Evolutionary conservation across 2,888 invertebrate species (phyloP).

Genomic region (Archips crataeganus): DNA sequence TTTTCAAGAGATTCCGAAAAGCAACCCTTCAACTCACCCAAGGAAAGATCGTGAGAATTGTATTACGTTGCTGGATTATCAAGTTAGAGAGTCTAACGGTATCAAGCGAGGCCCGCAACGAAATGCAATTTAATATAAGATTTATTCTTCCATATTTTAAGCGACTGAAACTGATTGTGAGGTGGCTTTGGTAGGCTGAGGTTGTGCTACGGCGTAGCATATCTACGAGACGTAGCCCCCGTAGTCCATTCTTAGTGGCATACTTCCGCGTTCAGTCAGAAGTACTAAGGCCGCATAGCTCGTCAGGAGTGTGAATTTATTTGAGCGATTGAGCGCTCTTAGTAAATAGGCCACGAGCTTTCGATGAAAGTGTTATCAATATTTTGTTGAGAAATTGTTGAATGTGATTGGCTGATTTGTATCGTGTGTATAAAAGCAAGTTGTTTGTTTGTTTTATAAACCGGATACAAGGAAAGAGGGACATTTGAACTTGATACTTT

Average conservation of each 20-base stretch:
- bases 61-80: not conserved
- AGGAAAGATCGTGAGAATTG: not conserved
- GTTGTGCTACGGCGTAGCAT: not conserved
- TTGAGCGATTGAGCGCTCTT: not conserved
- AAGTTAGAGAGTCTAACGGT: not conserved
- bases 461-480: too few species aligned
- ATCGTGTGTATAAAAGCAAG: too few species aligned
- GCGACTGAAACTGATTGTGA: not conserved
- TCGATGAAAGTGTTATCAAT: too few species aligned
- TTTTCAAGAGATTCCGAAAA: not conserved
- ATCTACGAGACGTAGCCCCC: not conserved
- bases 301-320: not conserved
- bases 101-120: not conserved
- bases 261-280: conserved; percentile 20
- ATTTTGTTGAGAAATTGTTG: too few species aligned
- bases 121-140: not conserved
- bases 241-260: conserved; percentile 2
- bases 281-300: not conserved
- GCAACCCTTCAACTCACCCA: not conserved
- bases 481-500: too few species aligned
- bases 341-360: not conserved
- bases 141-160: not conserved
- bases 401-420: too few species aligned
- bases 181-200: not conserved
- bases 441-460: too few species aligned